These are phyloP conservation scores for Tyrannus savana DNA, from an alignment of 2,113 vertebrate species.

Conservation along the genomic window DNA sequence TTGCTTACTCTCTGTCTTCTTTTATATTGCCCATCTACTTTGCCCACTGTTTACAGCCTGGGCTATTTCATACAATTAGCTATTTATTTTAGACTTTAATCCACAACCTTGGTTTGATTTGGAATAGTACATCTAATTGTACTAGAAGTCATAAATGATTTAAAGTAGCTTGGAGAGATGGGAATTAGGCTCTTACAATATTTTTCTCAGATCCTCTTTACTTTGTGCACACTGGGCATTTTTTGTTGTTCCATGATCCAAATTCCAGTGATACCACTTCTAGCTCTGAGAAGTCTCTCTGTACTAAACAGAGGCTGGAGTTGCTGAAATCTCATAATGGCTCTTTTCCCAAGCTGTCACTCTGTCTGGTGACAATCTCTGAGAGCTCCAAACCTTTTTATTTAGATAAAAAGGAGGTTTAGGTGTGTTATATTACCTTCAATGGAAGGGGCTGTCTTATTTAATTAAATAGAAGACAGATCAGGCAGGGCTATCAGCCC, in stretches of 20 bases:
- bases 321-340: background rate
- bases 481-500: background rate
- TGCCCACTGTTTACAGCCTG: background rate
- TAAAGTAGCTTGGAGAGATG: background rate
- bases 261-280: background rate
- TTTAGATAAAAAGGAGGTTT: background rate
- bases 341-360: background rate
- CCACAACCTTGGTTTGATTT: background rate
- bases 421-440: background rate
- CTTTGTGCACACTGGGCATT: fast-evolving
- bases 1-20: background rate
- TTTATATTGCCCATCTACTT: background rate
- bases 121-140: background rate
- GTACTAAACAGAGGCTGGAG: background rate
- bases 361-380: background rate
- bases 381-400: background rate
- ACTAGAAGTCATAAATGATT: background rate
- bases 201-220: background rate
- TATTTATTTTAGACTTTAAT: background rate
- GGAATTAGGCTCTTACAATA: background rate
- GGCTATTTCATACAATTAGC: background rate
- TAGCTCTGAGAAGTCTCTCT: background rate
- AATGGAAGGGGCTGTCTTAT: background rate
- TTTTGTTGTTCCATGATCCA: background rate
- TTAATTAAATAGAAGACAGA: background rate